Evolutionary conservation across 1,140 invertebrate genomes (phyloP), one percentile per base, ranked within the genome.

Genomic region (Idris sp.): DNA sequence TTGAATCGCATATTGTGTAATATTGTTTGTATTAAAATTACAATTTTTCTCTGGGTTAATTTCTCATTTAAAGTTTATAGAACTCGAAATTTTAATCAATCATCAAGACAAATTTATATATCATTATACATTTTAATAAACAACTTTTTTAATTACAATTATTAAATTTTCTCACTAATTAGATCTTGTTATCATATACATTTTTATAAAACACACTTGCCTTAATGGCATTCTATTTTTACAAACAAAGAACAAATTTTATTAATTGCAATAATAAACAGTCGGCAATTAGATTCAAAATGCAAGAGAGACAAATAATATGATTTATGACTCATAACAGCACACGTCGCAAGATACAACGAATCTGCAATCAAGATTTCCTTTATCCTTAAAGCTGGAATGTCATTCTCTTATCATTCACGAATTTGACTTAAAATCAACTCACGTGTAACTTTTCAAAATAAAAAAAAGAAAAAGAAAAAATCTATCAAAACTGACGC

Each of bases 241-340:
- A 8, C 7, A 7, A 25, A 7, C 22, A 7, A 4, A 3, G 3
- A 31, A 31, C 6, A 31, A 31, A 31, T 9, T 31, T 31, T 10
- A n/a, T 35, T 2, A 10, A 41, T 22, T n/a, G 38, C 2, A 22
- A 22, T 10, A 41, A 11, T 14, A 25, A 40, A 22, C n/a, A 40
- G 14, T 26, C 14, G 19, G 14, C 40, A 2, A 19, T 4, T n/a
- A n/a, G 15, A 19, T 10, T 9, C 8, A 5, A 25, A 43, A 26
- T n/a, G 19, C n/a, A n/a, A 3, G 18, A 6, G 1, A 6, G 22
- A 13, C 40, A 26, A 43, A 43, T 18, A 26, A 26, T 26, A 18
- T 26, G 48, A 33, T 36, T 53, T 53, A 53, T 53, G 48, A 53
- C 1, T 53, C 48, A 53, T 38, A 53, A 38, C 33, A 38, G 33